Evolutionary conservation across 1,140 invertebrate species (phyloP).

Genomic region (Tachypleus tridentatus): DNA sequence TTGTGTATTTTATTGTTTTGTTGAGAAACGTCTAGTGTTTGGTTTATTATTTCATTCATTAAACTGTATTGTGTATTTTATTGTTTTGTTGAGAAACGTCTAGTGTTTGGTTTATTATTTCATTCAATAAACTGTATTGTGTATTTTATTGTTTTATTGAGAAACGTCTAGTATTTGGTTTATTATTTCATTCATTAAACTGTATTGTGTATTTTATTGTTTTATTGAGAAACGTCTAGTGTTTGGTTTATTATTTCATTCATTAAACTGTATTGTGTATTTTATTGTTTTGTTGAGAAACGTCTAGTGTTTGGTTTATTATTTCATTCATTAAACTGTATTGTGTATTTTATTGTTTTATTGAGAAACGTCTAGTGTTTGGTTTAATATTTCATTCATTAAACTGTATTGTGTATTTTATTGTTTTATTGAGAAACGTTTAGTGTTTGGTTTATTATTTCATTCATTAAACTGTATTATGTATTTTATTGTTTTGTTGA

Average conservation of each 20-base stretch:
- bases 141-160: background rate
- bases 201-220: background rate
- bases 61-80: background rate
- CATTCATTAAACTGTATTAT: background rate
- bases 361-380: background rate
- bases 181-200: background rate
- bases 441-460: background rate
- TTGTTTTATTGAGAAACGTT: background rate
- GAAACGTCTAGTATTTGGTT: background rate
- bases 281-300: background rate
- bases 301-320: background rate
- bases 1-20: background rate
- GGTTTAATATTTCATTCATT: background rate
- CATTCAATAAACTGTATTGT: background rate
- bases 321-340: no score
- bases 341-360: background rate
- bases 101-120: background rate
- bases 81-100: background rate
- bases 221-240: background rate
- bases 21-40: background rate
- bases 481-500: background rate
- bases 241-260: background rate
- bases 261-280: background rate
- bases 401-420: background rate
- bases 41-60: background rate